Percentiles rank a stretch among this genome's conserved stretches.
These are phyloP conservation scores for Vanessa atalanta DNA, from an alignment of 1,140 invertebrate species.

Conservation along the genomic window DNA sequence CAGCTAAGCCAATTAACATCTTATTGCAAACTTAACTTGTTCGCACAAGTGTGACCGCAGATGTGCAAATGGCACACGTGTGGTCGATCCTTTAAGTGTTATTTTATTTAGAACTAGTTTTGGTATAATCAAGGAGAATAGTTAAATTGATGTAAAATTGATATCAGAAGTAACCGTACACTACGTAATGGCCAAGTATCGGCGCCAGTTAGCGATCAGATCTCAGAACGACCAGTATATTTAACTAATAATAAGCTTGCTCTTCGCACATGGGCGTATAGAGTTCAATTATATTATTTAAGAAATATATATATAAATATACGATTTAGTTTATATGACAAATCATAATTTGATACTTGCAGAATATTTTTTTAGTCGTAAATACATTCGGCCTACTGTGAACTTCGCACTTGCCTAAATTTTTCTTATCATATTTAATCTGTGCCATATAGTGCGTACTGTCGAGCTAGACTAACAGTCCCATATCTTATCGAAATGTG, in stretches of 20 bases:
- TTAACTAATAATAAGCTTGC: constrained; percentile 25
- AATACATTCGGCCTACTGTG: constrained; percentile 30
- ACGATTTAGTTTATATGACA: constrained; percentile 6
- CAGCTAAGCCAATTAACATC: too few relatives aligned
- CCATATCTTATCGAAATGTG: constrained; percentile 78
- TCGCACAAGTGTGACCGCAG: too few relatives aligned
- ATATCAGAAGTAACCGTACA: background rate
- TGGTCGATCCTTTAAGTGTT: background rate
- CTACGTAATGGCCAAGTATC: constrained; percentile 47
- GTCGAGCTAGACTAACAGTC: constrained; percentile 44
- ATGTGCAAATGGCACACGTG: too few relatives aligned
- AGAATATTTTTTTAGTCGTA: constrained; percentile 45
- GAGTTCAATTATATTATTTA: constrained; percentile 38
- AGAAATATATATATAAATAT: constrained; percentile 51
- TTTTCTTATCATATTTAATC: constrained; percentile 30
- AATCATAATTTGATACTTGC: background rate
- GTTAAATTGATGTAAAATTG: background rate
- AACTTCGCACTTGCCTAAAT: constrained; percentile 48
- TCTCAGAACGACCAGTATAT: constrained; percentile 77
- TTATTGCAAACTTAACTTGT: too few relatives aligned
- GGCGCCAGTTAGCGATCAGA: constrained; percentile 63
- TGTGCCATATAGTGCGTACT: constrained; percentile 52
- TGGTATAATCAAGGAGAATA: background rate
- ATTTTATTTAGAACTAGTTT: background rate
- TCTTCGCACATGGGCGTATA: constrained; percentile 3